Evolutionary conservation across 2,113 vertebrate genomes (phyloP), one percentile per base, ranked within the genome.

Genomic region (Helogale parvula): DNA sequence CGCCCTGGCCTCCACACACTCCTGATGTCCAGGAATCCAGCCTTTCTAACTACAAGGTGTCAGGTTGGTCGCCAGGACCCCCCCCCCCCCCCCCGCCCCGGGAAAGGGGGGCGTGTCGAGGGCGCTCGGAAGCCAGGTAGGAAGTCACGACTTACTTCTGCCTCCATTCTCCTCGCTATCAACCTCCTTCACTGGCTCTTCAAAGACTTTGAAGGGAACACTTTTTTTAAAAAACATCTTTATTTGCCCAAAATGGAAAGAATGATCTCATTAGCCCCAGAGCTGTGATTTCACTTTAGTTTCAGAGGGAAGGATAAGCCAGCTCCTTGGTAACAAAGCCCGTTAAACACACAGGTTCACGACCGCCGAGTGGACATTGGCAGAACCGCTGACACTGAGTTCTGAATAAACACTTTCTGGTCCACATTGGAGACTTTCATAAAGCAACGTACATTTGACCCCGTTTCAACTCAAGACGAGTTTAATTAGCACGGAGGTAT

Each of bases 221-320:
- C 10, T 25, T 52, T 79, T 38, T 38, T 41, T 41, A 41, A 41
- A 41, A n/a, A 88, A n/a, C 31, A 60, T 88, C 81, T 88, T 90
- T 71, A 63, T 93, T 91, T 84, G 25, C 57, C 69, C 85, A 35
- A 63, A 50, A 54, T 71, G 94, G 94, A 89, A 95, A 90, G 82
- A 85, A 54, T 71, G 97, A 77, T 35, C 68, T 95, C 88, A 69
- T 50, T n/a, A 66, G 66, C 33, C 23, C 15, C 88, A 14, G 63
- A 41, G 68, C 80, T 63, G 38, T 80, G 95, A 90, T 54, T 83
- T 88, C 76, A 83, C 47, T 45, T 27, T 10, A 35, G 84, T 57
- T 85, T 88, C 31, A 19, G 50, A 2, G n/a, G 69, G 92, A 66
- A 84, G 85, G 23, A 27, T 25, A 60, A 17, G 25, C 14, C 3